Evolutionary conservation across 2,113 vertebrate species (phyloP).

Genomic region (Romanogobio albipinnatus): DNA sequence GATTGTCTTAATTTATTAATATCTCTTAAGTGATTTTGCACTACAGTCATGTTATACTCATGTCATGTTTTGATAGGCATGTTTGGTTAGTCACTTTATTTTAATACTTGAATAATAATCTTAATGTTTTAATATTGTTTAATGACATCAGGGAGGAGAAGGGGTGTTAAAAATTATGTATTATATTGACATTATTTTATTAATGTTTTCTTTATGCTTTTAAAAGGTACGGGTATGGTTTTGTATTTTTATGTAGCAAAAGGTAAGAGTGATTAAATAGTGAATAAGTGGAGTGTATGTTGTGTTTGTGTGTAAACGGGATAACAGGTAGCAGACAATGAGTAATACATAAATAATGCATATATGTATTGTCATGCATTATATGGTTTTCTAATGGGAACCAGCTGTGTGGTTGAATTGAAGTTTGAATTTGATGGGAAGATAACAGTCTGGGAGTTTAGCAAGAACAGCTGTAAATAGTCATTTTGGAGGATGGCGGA

Average conservation of each 20-base stretch:
- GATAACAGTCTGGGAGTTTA: not conserved
- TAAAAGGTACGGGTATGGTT: not conserved
- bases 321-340: conserved; percentile 1
- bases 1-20: conserved; percentile 1
- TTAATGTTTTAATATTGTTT: not conserved
- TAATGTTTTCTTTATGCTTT: not conserved
- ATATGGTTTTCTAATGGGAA: not conserved
- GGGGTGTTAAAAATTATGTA: too few species aligned
- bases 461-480: not conserved
- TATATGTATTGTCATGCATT: not conserved
- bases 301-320: not conserved
- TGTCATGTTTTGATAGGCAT: not conserved
- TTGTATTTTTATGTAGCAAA: not conserved
- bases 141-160: conserved; percentile 1
- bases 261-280: not conserved
- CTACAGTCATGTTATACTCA: not conserved
- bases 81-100: not conserved
- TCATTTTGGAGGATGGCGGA: not conserved
- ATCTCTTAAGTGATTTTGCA: not conserved
- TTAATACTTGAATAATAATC: not conserved
- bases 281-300: not conserved
- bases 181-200: not conserved
- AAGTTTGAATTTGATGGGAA: not conserved
- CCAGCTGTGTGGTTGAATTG: not conserved
- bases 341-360: conserved; percentile 11